These are phyloP conservation scores for Pseudochromis fuscus DNA, from an alignment of 2,797 vertebrate species.

Conservation along the genomic window DNA sequence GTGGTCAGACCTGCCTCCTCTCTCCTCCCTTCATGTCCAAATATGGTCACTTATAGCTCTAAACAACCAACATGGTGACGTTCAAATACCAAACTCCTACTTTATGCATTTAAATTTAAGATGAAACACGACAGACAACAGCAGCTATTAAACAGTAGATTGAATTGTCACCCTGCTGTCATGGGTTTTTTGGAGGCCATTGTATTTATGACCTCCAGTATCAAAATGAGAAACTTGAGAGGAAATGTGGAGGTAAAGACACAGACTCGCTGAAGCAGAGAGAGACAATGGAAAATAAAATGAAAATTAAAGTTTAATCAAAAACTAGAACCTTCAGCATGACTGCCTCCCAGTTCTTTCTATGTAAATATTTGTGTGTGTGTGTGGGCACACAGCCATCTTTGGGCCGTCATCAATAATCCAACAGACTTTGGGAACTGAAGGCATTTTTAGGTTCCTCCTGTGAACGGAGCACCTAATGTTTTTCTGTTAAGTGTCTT, in stretches of 20 bases:
- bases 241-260: not conserved
- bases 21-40: no score
- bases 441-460: constrained; percentile 28
- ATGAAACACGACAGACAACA: not conserved
- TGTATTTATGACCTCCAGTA: no score
- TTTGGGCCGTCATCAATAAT: constrained; percentile 26
- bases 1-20: no score
- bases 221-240: no score
- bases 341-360: not conserved
- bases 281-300: not conserved
- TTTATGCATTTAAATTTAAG: not conserved
- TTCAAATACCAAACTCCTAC: no score
- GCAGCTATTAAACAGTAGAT: no score
- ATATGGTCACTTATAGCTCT: no score
- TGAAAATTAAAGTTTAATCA: not conserved
- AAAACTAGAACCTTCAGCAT: not conserved
- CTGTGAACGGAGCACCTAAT: constrained; percentile 7
- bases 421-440: constrained; percentile 11
- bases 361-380: constrained; percentile 11
- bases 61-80: no score
- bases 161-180: no score
- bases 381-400: not conserved
- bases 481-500: constrained; percentile 12
- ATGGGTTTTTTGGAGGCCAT: no score
- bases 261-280: not conserved